phyloP scores from a whole-genome alignment of 2,797 vertebrate species.

The Lagocephalus sceleratus region DNA sequence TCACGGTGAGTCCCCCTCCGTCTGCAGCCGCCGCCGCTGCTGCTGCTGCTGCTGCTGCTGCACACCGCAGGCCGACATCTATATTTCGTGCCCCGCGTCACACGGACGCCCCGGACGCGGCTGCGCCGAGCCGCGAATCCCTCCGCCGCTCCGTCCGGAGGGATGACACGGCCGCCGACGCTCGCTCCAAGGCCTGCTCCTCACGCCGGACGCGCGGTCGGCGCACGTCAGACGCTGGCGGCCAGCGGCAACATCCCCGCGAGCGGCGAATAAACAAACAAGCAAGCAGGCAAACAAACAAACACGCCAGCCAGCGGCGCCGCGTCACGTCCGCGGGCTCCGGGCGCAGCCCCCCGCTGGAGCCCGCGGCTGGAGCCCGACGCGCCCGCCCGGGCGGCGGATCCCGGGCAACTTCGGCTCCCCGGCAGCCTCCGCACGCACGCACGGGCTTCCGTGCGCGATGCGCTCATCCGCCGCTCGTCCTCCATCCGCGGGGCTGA shows the following conservation, averaged over 20 bases:
- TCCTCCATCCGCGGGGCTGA: constrained; percentile 34
- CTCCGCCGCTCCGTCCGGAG: constrained; percentile 25
- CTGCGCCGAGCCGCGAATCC: constrained; percentile 29
- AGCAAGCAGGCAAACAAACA: constrained; percentile 5
- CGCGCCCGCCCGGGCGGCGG: no score
- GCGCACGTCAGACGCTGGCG: constrained; percentile 44
- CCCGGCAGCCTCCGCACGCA: not conserved
- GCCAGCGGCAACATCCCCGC: constrained; percentile 41
- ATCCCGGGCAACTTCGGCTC: constrained; percentile 22
- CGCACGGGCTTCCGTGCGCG: not conserved
- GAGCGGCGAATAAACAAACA: not conserved
- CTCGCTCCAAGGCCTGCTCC: constrained; percentile 46
- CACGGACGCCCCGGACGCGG: constrained; percentile 29
- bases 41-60: constrained; percentile 28
- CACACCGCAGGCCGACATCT: constrained; percentile 52
- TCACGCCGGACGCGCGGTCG: constrained; percentile 39
- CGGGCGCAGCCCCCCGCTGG: not conserved
- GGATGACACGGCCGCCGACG: constrained; percentile 54
- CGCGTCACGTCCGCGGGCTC: constrained; percentile 19
- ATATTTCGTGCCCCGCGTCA: constrained; percentile 42
- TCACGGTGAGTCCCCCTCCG: constrained; percentile 70
- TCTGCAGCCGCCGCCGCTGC: not conserved
- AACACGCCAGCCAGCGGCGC: no score
- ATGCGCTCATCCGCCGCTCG: not conserved
- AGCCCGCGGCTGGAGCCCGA: no score